Base-by-base conservation (phyloP, 2,113 vertebrate genomes). In the Gobio gobio region DNA sequence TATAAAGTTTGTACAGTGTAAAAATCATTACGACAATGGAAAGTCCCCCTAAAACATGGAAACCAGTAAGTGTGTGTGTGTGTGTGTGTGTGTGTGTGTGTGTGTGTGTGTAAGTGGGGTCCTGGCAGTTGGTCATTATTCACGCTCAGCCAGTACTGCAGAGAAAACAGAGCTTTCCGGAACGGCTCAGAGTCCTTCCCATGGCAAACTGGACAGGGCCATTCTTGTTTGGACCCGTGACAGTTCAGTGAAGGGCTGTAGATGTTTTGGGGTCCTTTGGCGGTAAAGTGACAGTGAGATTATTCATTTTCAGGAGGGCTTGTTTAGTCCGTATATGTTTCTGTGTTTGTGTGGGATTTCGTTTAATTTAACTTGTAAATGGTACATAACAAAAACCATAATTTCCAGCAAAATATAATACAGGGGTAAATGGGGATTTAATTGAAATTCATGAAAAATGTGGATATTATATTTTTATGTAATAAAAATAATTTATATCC, bases 91-190 rank as follows among this genome's bases (percentile, higher is more conserved):
- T 40, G 3, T 51, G 49, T 51, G n/a, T 63, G 59, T 33, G 59
- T 63, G n/a, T 72, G 29, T 12, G 40, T 68, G 29, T 43, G n/a
- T 75, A 10, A n/a, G 40, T 40, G 40, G 40, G 40, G 78, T 87
- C 66, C 33, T 91, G 92, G 91, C 94, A 93, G 90, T 91, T 93
- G 92, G 92, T 89, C 88, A 86, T 94, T 92, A 92, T 93, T 91
- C 90, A 91, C 86, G 85, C 87, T 93, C 91, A 94, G 93, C 93
- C 89, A 93, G 93, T 64, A 43, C 83, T 56, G 56, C 87, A 89
- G 87, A 89, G 89, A 92, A 93, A 94, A 94, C 92, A 93, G 91
- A 86, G 90, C 86, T 88, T 90, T 90, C 88, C 83, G 87, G 89
- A 94, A 93, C 91, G 86, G 73, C 88, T 92, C 90, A 89, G 92